Percentiles rank a stretch among this genome's conserved stretches.
phyloP scores from a whole-genome alignment of 1,140 invertebrate species.

The Heliconius melpomene region DNA sequence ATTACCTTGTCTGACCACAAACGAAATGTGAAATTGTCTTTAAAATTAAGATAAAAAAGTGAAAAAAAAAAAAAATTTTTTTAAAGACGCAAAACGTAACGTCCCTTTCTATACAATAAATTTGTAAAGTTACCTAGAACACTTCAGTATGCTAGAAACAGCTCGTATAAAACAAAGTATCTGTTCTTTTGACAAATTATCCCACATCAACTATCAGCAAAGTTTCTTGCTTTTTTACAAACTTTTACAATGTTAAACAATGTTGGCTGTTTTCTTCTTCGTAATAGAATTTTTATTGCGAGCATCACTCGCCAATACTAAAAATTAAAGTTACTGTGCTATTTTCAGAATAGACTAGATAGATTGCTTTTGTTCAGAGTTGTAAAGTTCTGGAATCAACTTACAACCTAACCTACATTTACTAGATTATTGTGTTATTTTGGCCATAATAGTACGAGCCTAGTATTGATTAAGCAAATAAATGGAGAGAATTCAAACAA shows the following conservation, averaged over 20 bases:
- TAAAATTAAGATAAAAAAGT: background rate
- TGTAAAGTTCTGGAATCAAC: background rate
- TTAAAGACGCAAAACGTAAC: background rate
- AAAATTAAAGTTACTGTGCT: background rate
- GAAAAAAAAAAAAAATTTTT: background rate
- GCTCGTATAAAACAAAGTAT: constrained; percentile 19
- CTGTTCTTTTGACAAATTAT: constrained; percentile 33
- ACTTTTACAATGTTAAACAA: constrained; percentile 39
- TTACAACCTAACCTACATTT: background rate
- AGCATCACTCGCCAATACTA: background rate
- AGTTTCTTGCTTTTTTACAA: constrained; percentile 36
- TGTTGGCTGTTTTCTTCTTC: constrained; percentile 29
- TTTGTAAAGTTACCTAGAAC: constrained; percentile 25
- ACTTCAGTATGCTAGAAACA: constrained; percentile 32
- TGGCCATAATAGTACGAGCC: background rate
- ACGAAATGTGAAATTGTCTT: background rate
- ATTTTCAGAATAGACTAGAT: background rate
- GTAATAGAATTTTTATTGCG: constrained; percentile 39
- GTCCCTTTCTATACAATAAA: background rate
- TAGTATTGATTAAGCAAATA: background rate
- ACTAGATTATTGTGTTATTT: background rate
- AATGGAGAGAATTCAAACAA: too few relatives aligned
- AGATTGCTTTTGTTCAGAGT: background rate
- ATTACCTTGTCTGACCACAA: background rate
- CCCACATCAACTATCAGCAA: constrained; percentile 36